phyloP scores from a whole-genome alignment of 92 coral and sea anemone genomes.

The Zoanthus solanderi region DNA sequence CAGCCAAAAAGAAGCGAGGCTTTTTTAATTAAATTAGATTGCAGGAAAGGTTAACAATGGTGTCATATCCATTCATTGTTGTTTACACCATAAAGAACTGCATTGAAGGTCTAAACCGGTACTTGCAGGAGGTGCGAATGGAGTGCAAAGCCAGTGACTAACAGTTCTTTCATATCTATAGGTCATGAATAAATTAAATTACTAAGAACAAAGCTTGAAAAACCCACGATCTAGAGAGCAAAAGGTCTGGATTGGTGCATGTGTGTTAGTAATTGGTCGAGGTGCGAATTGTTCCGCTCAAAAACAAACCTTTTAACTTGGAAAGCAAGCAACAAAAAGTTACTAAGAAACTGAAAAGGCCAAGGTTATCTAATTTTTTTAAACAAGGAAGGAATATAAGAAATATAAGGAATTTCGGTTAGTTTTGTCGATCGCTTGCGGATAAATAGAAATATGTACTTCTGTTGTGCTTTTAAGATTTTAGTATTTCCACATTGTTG shows the following conservation, averaged over 20 bases:
- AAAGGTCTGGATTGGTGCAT: conserved; percentile 4
- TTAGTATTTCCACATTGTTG: neutral
- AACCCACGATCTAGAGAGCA: neutral
- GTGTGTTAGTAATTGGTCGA: conserved; percentile 21
- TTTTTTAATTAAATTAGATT: conserved; percentile 41
- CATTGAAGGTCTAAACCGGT: conserved; percentile 19
- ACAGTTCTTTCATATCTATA: conserved; percentile 26
- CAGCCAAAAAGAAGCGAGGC: neutral
- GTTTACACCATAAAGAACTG: conserved; percentile 7
- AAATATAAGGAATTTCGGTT: neutral
- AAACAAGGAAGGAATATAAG: neutral
- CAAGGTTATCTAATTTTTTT: neutral
- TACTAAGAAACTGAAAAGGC: neutral
- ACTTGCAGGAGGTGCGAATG: conserved; percentile 36
- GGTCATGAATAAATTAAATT: conserved; percentile 28
- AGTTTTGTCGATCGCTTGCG: neutral
- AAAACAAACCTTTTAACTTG: neutral
- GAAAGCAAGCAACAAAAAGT: neutral
- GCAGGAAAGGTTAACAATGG: conserved; percentile 20
- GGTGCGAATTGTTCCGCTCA: conserved; percentile 32
- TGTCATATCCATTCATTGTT: conserved; percentile 6
- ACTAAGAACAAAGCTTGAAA: conserved; percentile 31
- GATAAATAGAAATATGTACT: neutral
- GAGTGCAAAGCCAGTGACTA: conserved; percentile 17
- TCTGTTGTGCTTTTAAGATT: neutral